Base-by-base conservation (phyloP, 2,797 vertebrate genomes). In the Acanthornis magna region DNA sequence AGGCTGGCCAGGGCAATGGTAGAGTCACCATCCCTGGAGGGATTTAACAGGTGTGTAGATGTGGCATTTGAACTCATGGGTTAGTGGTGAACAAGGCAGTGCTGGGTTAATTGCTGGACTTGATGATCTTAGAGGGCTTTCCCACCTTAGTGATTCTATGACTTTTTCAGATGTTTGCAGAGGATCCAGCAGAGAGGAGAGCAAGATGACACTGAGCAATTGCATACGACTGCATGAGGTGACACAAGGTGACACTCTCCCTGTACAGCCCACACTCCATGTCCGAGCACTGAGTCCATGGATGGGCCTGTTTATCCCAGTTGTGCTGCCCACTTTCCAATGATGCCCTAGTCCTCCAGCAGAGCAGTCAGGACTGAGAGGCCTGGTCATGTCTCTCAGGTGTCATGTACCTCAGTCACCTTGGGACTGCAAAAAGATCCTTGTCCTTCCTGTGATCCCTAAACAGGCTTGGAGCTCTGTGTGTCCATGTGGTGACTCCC, bases 221-320 rank as follows among this genome's bases (percentile, higher is more conserved):
- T 27, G 23, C 29, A 2, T 11, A 13, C 0, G 6, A 9, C 54
- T 47, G 50, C 13, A 10, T 3, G 40, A 26, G 25, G 29, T 2
- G 13, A 30, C 36, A 32, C 7, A 3, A 30, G n/a, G 58, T 45
- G n/a, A 30, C 48, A n/a, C 36, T 71, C 27, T 70, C 50, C 53
- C 48, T 4, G 8, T 11, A 13, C 1, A 9, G 60, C n/a, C 57
- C 27, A 20, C 16, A 0, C 27, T 26, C 55, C 16, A 3, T 11
- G 16, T 53, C 57, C 1, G 0, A 15, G 30, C 17, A 1, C 5
- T 11, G 32, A 40, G 66, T 10, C 57, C 30, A 3, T 9, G 8
- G 30, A 32, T 11, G 7, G 15, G 14, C 10, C 47, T 71, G 16
- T 62, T 40, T 6, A 16, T 11, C 50, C 32, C 4, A 1, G 6